A percentile compares a stretch with the other conserved stretches of the same genome.
phyloP scores from a whole-genome alignment of 2,888 invertebrate species.

The Formica aserva region DNA sequence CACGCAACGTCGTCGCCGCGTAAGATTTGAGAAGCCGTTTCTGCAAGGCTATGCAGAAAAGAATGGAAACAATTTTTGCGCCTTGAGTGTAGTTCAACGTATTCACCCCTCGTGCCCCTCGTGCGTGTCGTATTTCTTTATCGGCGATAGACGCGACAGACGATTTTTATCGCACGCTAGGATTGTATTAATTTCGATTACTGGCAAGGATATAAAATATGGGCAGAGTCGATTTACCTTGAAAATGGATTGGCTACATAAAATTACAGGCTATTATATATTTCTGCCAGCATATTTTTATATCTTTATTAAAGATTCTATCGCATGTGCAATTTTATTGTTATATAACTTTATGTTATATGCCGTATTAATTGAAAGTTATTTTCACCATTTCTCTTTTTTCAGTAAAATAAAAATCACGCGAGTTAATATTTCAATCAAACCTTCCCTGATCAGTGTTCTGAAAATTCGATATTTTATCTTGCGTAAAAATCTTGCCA shows the following conservation, averaged over 20 bases:
- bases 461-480: not conserved
- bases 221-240: not conserved
- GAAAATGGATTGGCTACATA: not conserved
- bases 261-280: not conserved
- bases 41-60: constrained; percentile 47
- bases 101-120: not conserved
- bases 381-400: not conserved
- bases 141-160: not conserved
- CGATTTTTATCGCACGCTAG: constrained; percentile 14
- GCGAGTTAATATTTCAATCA: not conserved
- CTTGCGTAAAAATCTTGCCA: not conserved
- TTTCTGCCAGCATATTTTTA: not conserved
- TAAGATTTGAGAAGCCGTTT: constrained; percentile 54
- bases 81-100: not conserved
- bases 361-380: not conserved
- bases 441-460: not conserved
- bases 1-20: constrained; percentile 57
- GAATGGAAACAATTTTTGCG: constrained; percentile 41
- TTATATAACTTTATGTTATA: not conserved
- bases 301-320: not conserved
- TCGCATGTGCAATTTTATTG: not conserved
- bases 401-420: not conserved
- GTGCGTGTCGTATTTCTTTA: constrained; percentile 18
- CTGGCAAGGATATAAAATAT: not conserved
- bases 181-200: constrained; percentile 11